Percentiles rank a stretch among this genome's conserved stretches.
Conservation (phyloP, 2,888 invertebrate genomes). For the Opisthograptis luteolata region DNA sequence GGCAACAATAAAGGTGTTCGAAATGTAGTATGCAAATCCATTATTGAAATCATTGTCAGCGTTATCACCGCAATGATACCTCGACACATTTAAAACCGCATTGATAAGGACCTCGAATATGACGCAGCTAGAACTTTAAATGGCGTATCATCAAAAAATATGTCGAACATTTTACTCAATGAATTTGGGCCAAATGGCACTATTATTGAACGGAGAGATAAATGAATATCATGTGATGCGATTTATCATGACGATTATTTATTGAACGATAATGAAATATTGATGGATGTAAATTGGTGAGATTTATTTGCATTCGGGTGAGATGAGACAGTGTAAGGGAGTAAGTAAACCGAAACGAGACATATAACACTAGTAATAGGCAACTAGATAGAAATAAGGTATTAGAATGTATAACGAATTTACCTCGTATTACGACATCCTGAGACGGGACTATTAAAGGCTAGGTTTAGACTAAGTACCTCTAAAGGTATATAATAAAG, state of each 20-base stretch:
- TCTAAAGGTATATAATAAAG: no score
- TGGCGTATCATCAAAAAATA: slow-evolving; percentile 32
- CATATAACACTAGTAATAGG: no score
- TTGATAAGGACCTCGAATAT: slow-evolving; percentile 43
- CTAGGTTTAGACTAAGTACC: no score
- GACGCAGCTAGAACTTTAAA: slow-evolving; percentile 35
- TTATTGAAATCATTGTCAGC: slow-evolving; percentile 38
- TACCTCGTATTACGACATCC: no score
- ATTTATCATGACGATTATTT: slow-evolving; percentile 35
- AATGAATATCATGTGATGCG: slow-evolving; percentile 36
- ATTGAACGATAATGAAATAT: slow-evolving; percentile 34
- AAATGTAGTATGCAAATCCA: slow-evolving; percentile 14
- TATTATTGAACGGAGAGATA: slow-evolving; percentile 24
- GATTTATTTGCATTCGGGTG: slow-evolving; percentile 23
- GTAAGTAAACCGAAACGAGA: not conserved
- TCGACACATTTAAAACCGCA: slow-evolving; percentile 40
- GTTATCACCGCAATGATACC: slow-evolving; percentile 39
- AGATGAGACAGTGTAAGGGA: not conserved
- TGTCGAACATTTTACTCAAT: slow-evolving; percentile 23
- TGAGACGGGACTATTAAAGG: no score
- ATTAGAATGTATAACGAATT: no score
- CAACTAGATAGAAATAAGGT: not conserved
- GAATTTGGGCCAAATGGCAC: slow-evolving; percentile 17
- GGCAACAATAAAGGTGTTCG: slow-evolving; percentile 2
- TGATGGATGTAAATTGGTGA: slow-evolving; percentile 31